A percentile compares a stretch with the other conserved stretches of the same genome.
Conservation (phyloP, 2,888 invertebrate genomes). For the Agriotes lineatus region DNA sequence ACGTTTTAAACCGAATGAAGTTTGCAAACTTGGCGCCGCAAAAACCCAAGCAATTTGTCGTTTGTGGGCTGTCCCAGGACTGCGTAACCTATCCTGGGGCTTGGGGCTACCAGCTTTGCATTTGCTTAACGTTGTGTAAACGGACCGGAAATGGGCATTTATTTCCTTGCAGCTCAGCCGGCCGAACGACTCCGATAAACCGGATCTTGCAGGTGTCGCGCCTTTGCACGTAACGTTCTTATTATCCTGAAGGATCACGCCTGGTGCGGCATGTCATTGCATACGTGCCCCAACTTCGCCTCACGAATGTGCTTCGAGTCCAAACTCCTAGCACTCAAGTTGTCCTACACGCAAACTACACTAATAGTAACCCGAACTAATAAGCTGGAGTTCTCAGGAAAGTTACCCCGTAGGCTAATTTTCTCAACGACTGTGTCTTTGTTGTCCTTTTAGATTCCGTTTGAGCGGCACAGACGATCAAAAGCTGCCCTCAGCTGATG, state of each 20-base stretch:
- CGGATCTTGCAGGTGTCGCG: neutral
- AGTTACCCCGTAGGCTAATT: constrained; percentile 3
- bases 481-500: neutral
- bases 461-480: neutral
- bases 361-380: constrained; percentile 5
- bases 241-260: constrained; percentile 31
- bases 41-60: constrained; percentile 21
- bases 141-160: constrained; percentile 11
- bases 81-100: constrained; percentile 12
- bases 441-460: neutral
- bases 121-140: constrained; percentile 21
- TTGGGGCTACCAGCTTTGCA: constrained; percentile 10
- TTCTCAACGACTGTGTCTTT: neutral
- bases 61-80: constrained; percentile 15
- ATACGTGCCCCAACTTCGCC: constrained; percentile 29
- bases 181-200: constrained; percentile 3
- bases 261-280: constrained; percentile 27
- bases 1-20: constrained; percentile 1
- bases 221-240: constrained; percentile 21
- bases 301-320: neutral
- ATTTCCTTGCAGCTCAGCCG: neutral
- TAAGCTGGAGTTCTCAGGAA: neutral
- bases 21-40: constrained; percentile 10
- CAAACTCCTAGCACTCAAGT: constrained; percentile 7
- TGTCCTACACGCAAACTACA: constrained; percentile 8